These are phyloP conservation scores for Ditula angustiorana DNA, from an alignment of 2,888 invertebrate species.

Conservation along the genomic window DNA sequence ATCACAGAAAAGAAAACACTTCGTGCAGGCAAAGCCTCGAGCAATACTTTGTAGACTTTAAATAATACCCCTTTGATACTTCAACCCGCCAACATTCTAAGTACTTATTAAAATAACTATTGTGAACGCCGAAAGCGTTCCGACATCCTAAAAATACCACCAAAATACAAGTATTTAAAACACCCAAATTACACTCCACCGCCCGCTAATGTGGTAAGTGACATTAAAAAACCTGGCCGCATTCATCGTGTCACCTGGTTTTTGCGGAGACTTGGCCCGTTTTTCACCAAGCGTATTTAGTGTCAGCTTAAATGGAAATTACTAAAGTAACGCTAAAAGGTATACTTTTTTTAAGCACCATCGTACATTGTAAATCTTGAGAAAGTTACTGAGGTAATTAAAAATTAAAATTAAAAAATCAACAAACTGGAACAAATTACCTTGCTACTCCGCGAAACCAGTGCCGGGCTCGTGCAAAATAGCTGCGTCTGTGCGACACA, in stretches of 20 bases:
- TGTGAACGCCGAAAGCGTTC: constrained; percentile 31
- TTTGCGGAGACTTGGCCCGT: constrained; percentile 17
- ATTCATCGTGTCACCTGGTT: constrained; percentile 33
- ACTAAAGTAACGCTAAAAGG: constrained; percentile 1
- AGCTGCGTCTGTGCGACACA: too few species aligned
- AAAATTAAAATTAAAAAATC: not conserved
- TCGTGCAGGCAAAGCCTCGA: too few species aligned
- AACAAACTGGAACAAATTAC: too few species aligned
- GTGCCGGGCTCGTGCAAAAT: too few species aligned
- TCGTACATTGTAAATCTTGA: not conserved
- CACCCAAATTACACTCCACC: constrained; percentile 8
- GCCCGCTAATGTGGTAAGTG: constrained; percentile 13
- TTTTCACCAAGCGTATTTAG: constrained; percentile 21
- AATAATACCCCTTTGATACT: not conserved
- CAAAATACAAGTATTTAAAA: constrained; percentile 29
- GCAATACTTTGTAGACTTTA: not conserved
- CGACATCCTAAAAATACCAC: constrained; percentile 25
- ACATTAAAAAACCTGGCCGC: constrained; percentile 19
- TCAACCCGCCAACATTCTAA: constrained; percentile 27
- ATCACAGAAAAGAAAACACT: too few species aligned
- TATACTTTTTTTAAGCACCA: not conserved
- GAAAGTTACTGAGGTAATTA: not conserved
- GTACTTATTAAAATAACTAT: constrained; percentile 27
- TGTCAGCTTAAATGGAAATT: constrained; percentile 2
- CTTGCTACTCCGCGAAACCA: too few species aligned